Percentiles rank a stretch among this genome's conserved stretches.
phyloP scores from a whole-genome alignment of 1,140 invertebrate species.

The Drosophila funebris region DNA sequence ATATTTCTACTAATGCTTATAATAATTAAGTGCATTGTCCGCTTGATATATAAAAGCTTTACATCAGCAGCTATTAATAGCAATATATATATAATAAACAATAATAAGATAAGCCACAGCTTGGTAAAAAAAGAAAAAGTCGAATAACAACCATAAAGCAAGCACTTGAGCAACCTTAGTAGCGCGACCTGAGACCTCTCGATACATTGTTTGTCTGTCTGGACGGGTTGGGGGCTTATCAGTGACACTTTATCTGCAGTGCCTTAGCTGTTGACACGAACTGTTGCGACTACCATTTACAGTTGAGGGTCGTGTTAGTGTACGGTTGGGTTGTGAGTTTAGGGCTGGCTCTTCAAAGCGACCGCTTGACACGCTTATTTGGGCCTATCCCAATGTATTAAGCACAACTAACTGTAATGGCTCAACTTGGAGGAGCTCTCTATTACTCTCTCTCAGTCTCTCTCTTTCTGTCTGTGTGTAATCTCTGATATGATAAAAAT shows the following conservation, averaged over 20 bases:
- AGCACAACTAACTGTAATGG: conserved; percentile 32
- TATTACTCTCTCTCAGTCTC: background rate
- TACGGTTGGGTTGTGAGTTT: conserved; percentile 7
- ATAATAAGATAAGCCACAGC: conserved; percentile 30
- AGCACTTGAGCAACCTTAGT: conserved; percentile 19
- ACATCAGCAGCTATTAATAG: conserved; percentile 49
- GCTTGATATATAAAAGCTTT: conserved; percentile 10
- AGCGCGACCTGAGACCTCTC: conserved; percentile 32
- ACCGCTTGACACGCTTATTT: conserved; percentile 9
- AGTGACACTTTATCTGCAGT: conserved; percentile 37
- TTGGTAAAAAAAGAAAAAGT: conserved; percentile 34
- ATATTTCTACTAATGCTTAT: background rate
- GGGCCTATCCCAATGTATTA: conserved; percentile 39
- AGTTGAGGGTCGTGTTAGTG: conserved; percentile 28
- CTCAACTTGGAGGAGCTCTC: background rate
- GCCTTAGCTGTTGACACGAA: conserved; percentile 40
- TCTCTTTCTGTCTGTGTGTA: background rate
- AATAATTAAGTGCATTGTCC: background rate
- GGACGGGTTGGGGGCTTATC: conserved; percentile 36
- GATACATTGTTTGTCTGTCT: conserved; percentile 15
- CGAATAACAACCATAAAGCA: background rate
- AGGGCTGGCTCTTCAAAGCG: conserved; percentile 21
- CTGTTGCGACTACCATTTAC: conserved; percentile 33
- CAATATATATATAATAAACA: conserved; percentile 19
- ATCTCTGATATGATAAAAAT: conserved; percentile 22